Conservation (phyloP, 2,888 invertebrate species). For the Amorpha juglandis region DNA sequence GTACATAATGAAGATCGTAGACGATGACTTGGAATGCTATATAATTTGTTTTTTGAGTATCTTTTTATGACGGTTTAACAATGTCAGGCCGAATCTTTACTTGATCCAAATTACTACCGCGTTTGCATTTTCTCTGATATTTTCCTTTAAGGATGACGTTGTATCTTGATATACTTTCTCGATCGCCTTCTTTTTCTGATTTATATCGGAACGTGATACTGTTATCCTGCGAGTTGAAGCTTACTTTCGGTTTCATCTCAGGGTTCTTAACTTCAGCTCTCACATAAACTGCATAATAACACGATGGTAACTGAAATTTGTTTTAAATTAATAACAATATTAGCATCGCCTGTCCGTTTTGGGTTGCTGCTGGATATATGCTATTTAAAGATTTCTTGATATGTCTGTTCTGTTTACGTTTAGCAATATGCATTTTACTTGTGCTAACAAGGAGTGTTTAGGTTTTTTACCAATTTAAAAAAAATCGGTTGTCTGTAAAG, state of each 20-base stretch:
- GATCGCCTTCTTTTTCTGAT: background rate
- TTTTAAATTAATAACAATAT: background rate
- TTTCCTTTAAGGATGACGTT: background rate
- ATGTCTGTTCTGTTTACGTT: too few species aligned
- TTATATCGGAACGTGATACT: background rate
- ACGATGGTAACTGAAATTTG: background rate
- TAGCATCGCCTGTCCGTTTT: too few species aligned
- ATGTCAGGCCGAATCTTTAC: background rate
- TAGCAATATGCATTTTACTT: too few species aligned
- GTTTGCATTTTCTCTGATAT: background rate
- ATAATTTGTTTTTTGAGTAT: too few species aligned
- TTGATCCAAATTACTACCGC: background rate
- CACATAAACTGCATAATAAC: background rate
- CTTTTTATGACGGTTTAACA: background rate
- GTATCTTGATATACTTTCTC: slow-evolving; percentile 2
- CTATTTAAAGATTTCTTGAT: too few species aligned
- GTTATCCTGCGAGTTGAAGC: background rate
- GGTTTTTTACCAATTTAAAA: too few species aligned
- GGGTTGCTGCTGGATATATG: too few species aligned
- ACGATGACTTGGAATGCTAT: too few species aligned
- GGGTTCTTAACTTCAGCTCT: background rate
- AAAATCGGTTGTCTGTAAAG: too few species aligned
- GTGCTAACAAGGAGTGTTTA: too few species aligned
- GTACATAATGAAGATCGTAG: too few species aligned
- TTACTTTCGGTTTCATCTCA: background rate